A percentile compares a stretch with the other conserved stretches of the same genome.
These are phyloP conservation scores for Otis tarda DNA, from an alignment of 2,113 vertebrate species.

Conservation along the genomic window DNA sequence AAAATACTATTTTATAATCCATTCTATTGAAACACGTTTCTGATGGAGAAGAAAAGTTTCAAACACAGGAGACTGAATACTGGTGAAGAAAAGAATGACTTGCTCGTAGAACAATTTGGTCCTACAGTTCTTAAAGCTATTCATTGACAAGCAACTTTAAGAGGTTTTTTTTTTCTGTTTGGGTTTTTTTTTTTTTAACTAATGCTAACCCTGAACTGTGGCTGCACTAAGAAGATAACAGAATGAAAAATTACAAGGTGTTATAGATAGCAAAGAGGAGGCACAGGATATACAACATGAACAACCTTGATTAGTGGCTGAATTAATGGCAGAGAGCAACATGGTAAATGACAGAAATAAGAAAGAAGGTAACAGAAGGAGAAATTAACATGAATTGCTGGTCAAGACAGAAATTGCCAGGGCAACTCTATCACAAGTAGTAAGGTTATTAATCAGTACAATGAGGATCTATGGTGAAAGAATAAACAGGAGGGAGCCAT, in stretches of 20 bases:
- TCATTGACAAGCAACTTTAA: neutral
- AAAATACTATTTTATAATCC: neutral
- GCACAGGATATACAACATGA: neutral
- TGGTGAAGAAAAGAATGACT: neutral
- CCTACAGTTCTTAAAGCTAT: neutral
- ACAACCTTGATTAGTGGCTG: neutral
- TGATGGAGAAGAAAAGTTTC: neutral
- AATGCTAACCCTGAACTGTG: neutral
- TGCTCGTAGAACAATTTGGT: neutral
- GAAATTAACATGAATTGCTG: neutral
- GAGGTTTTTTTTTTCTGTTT: neutral
- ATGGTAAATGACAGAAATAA: neutral
- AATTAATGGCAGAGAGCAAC: neutral
- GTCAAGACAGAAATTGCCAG: neutral
- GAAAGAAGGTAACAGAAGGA: neutral
- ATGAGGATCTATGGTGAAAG: neutral
- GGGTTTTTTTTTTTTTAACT: neutral
- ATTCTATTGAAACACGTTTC: neutral
- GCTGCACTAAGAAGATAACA: neutral
- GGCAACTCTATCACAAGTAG: neutral
- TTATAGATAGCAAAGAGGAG: neutral
- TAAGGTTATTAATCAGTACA: neutral
- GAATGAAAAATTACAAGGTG: neutral
- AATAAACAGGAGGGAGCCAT: neutral
- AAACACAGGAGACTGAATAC: neutral